Base-by-base conservation (phyloP, 53 echinoderm and acorn worm species). In the Stichopus horrens region DNA sequence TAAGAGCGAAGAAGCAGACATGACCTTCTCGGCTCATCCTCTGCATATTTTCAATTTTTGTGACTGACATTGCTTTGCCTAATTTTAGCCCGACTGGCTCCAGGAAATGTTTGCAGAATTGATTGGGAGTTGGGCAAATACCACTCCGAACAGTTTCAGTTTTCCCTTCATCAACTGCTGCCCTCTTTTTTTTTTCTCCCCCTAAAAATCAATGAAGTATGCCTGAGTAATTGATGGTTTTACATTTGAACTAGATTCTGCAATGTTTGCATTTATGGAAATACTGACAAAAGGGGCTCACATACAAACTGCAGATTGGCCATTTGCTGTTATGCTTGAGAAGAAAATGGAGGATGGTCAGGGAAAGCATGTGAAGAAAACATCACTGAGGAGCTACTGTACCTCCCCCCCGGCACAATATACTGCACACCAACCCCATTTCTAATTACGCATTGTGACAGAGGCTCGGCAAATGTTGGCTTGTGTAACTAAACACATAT, bases 81-180 rank as follows among this genome's bases (percentile, higher is more conserved):
- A 63, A 63, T 63, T 63, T 63, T 63, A 63, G 63, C 16, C 10
- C 63, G 63, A 63, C 10, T 13, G 63, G 63, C 63, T 63, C 63
- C 63, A 63, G 63, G 63, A 63, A 63, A 63, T 63, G 63, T 63
- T 63, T 63, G 63, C 63, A 63, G 63, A 63, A 63, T 63, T 63
- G 63, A 63, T 63, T 16, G 11, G 4, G 10, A 63, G 63, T 63
- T 63, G 10, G 10, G 63, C 16, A 9, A 13, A 63, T 37, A 16
- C 63, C 63, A 63, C 63, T 63, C 63, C 63, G 16, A 63, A 63
- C 63, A 5, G 10, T 63, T 16, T 63, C 63, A 63, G 63, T 63
- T 2, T 63, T 63, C 63, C 16, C 63, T 63, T 63, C 8, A 16
- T 63, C 11, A 13, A 63, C 16, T 63, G 16, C 11, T 5, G 63